Percentiles rank a stretch among this genome's conserved stretches.
Evolutionary conservation across 2,797 vertebrate species (phyloP).

Genomic region (Melanotaenia trifasciata): DNA sequence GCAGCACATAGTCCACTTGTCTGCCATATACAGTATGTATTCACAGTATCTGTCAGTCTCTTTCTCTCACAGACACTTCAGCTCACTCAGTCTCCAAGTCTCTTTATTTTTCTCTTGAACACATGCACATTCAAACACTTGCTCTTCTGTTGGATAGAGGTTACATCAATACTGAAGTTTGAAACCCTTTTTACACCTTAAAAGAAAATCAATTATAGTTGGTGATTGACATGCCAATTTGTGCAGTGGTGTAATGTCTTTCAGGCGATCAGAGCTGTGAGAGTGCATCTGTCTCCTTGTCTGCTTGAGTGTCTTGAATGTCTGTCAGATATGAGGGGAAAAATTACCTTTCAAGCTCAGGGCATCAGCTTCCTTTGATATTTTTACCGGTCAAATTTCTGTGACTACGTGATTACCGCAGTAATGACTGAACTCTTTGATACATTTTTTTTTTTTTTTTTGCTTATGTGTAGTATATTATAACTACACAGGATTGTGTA

Average conservation of each 20-base stretch:
- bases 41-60: constrained; percentile 28
- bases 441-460: background rate
- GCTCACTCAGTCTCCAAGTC: constrained; percentile 13
- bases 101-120: constrained; percentile 40
- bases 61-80: constrained; percentile 21
- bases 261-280: constrained; percentile 21
- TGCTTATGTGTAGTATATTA: background rate
- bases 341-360: constrained; percentile 22
- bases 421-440: constrained; percentile 18
- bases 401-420: constrained; percentile 16
- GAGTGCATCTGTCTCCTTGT: constrained; percentile 26
- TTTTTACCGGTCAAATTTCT: constrained; percentile 10
- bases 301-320: constrained; percentile 26
- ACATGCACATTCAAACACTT: constrained; percentile 32
- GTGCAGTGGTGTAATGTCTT: constrained; percentile 27
- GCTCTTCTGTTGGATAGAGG: constrained; percentile 46
- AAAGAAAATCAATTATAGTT: constrained; percentile 73
- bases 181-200: constrained; percentile 66
- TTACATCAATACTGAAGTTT: constrained; percentile 57
- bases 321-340: constrained; percentile 24
- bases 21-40: constrained; percentile 14
- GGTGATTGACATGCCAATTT: constrained; percentile 63
- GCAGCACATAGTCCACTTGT: constrained; percentile 31
- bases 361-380: constrained; percentile 17
- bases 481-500: background rate